Percentiles rank a stretch among this genome's conserved stretches.
phyloP scores from a whole-genome alignment of 2,888 invertebrate genomes.

The Drosophila greeni region DNA sequence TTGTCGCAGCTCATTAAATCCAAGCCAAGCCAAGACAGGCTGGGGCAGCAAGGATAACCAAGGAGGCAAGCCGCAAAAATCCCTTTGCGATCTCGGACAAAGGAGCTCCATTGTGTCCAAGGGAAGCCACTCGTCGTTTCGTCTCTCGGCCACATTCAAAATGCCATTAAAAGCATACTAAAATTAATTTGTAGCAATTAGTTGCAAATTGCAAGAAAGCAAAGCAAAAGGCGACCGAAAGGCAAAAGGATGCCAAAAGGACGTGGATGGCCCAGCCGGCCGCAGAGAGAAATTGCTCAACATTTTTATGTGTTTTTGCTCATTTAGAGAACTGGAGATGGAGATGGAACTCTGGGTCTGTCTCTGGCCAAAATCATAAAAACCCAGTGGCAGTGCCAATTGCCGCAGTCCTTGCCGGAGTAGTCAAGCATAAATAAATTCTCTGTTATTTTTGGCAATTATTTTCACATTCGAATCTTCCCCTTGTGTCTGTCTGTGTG shows the following conservation, averaged over 20 bases:
- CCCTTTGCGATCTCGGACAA: conserved; percentile 50
- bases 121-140: conserved; percentile 30
- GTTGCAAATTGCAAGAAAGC: conserved; percentile 72
- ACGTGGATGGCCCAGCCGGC: conserved; percentile 15
- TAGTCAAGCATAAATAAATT: conserved; percentile 70
- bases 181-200: conserved; percentile 74
- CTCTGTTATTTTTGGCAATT: conserved; percentile 72
- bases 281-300: conserved; percentile 60
- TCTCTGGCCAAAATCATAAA: conserved; percentile 67
- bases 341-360: conserved; percentile 4
- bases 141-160: conserved; percentile 69
- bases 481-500: background rate
- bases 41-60: conserved; percentile 31
- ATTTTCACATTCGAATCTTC: conserved; percentile 70
- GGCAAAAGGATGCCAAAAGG: conserved; percentile 43
- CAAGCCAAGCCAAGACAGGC: conserved; percentile 17
- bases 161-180: conserved; percentile 74
- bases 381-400: conserved; percentile 58
- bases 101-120: conserved; percentile 56
- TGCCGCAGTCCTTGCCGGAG: conserved; percentile 22
- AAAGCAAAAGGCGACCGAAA: conserved; percentile 45
- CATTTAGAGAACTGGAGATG: conserved; percentile 50
- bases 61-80: conserved; percentile 58
- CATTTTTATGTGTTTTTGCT: conserved; percentile 72
- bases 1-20: conserved; percentile 68